Evolutionary conservation across 2,797 vertebrate genomes (phyloP), one percentile per base, ranked within the genome.

Genomic region (Scolopax bukidnonensis): DNA sequence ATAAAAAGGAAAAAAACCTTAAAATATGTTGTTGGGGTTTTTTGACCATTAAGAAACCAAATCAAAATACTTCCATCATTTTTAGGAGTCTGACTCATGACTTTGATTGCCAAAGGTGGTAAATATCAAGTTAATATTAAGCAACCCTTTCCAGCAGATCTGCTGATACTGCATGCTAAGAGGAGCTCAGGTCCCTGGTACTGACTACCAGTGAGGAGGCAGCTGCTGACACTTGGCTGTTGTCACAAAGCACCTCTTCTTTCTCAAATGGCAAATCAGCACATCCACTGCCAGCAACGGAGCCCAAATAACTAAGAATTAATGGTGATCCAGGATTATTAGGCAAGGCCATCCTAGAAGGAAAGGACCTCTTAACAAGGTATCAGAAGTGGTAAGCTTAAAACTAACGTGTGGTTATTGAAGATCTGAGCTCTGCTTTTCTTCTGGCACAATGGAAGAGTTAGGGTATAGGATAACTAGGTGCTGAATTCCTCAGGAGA

Each of bases 1-100:
- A 28, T 21, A 33, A 47, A 27, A 4, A 6, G 2, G 18, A 51
- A n/a, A 36, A 60, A 38, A 30, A 0, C 0, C 4, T 17, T 21
- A 43, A 86, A 94, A 82, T 40, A 78, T 6, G 54, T 36, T 53
- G 32, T 21, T 61, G 38, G 32, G 17, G 4, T 65, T 89, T 65
- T 89, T 73, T 65, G 33, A 70, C 28, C 19, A 7, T 87, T 76
- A 76, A 75, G 47, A 90, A 93, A 79, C 12, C 16, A 84, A 89
- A 68, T 12, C 59, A 23, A 87, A 93, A 48, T 9, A 43, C 16
- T 81, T 87, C 56, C 73, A 78, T 27, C 3, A 51, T 59, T 91
- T 83, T 71, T 56, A 91, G 48, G 17, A 87, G 78, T 23, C 53
- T 60, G 41, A 73, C 18, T 76, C 70, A 78, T 71, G 20, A 51